These are phyloP conservation scores for Anthophora plumipes DNA, from an alignment of 2,888 invertebrate genomes.

Conservation along the genomic window DNA sequence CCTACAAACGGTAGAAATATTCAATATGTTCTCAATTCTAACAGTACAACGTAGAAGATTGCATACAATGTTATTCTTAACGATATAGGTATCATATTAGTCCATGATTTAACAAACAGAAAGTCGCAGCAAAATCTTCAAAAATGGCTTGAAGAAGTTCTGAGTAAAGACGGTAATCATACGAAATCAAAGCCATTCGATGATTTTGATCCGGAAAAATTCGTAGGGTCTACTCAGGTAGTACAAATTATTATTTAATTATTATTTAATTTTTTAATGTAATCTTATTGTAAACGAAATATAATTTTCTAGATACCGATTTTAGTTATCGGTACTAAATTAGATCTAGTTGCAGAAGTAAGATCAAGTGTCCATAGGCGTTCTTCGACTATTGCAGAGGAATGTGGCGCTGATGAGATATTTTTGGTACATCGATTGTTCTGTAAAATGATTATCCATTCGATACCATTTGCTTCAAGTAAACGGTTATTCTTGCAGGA, in stretches of 20 bases:
- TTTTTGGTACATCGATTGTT: conserved; percentile 87
- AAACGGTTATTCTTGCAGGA: conserved; percentile 83
- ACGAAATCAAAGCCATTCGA: conserved; percentile 85
- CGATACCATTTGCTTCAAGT: neutral
- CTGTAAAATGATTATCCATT: neutral
- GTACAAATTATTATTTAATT: neutral
- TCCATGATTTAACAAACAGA: conserved; percentile 98
- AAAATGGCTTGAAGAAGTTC: conserved; percentile 96
- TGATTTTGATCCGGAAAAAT: conserved; percentile 94
- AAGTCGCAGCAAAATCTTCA: conserved; percentile 97
- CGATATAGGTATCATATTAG: conserved; percentile 92
- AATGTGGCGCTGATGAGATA: conserved; percentile 97
- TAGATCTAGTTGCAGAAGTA: conserved; percentile 93
- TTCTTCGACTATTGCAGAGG: conserved; percentile 91
- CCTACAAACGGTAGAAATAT: conserved; percentile 91
- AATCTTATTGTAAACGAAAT: conserved; percentile 30
- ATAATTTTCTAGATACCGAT: conserved; percentile 91
- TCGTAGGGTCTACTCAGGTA: conserved; percentile 92
- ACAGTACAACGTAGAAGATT: neutral
- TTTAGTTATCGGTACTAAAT: conserved; percentile 96
- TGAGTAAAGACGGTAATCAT: conserved; percentile 89
- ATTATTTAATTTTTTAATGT: neutral
- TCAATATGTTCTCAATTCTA: neutral
- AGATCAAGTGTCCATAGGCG: conserved; percentile 87
- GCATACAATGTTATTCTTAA: conserved; percentile 25